A percentile compares a stretch with the other conserved stretches of the same genome.
phyloP scores from a whole-genome alignment of 2,113 vertebrate genomes.

The Hoplias malabaricus region DNA sequence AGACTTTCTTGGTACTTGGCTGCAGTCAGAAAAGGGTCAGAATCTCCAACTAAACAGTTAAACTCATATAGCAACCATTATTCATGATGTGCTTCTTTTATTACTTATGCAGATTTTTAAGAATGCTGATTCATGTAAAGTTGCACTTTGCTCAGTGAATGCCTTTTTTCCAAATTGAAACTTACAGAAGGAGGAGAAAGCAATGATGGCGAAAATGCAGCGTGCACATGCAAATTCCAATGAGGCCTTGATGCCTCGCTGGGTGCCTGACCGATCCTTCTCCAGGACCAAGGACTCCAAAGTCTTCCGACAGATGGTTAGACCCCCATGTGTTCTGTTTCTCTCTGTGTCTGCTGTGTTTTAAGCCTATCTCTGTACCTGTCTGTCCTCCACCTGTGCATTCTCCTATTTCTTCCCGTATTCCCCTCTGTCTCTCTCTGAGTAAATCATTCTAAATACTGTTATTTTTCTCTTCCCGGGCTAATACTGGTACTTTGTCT shows the following conservation, averaged over 20 bases:
- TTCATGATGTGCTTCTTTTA: neutral
- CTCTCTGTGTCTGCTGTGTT: neutral
- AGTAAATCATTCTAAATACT: neutral
- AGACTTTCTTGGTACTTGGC: constrained; percentile 92
- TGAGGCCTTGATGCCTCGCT: constrained; percentile 87
- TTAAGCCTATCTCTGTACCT: neutral
- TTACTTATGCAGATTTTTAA: too few relatives aligned
- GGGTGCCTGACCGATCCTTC: constrained; percentile 92
- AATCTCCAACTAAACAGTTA: neutral
- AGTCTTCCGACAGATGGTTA: constrained; percentile 96
- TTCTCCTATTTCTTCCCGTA: neutral
- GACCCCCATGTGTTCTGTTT: constrained; percentile 42
- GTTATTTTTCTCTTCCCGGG: too few relatives aligned
- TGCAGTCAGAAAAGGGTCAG: constrained; percentile 94
- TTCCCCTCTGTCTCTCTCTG: neutral
- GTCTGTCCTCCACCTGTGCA: neutral
- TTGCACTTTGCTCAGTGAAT: neutral
- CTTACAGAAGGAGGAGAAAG: constrained; percentile 93
- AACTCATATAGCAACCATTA: neutral
- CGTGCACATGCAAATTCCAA: constrained; percentile 86
- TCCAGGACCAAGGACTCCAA: constrained; percentile 94
- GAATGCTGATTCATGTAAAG: neutral
- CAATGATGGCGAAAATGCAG: constrained; percentile 93
- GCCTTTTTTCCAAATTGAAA: neutral
- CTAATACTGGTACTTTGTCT: neutral